Evolutionary conservation across 2,888 invertebrate genomes (phyloP), one percentile per base, ranked within the genome.

Genomic region (Proisotoma minuta): DNA sequence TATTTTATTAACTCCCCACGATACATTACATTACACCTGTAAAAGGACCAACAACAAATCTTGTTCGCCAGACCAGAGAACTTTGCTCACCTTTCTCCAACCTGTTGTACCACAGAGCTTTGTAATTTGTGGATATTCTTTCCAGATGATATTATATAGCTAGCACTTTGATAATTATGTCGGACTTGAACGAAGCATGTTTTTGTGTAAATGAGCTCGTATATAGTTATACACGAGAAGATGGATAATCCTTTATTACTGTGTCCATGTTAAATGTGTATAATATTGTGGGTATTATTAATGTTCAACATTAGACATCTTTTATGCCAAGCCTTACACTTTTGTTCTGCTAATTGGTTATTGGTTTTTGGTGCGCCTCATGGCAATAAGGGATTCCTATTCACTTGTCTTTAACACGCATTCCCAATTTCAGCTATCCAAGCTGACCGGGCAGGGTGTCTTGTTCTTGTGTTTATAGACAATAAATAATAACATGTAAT

Each of bases 1-100:
- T 62, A 58, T 62, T 62, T 62, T 62, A 62, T 62, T 57, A 62
- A 57, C 62, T 57, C 57, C 57, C 57, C 57, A 60, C 56, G 43
- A 51, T 34, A 52, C 52, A 26, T 24, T 28, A 26, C 52, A 52
- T 52, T 52, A 52, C 52, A 52, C 52, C 29, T 26, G 52, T 52
- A 28, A 20, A 24, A 24, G 22, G 23, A 23, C 50, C 15, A 49
- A 23, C 22, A 49, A 49, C n/a, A n/a, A n/a, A n/a, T n/a, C n/a
- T n/a, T n/a, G n/a, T n/a, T n/a, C n/a, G n/a, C n/a, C n/a, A n/a
- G n/a, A n/a, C n/a, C n/a, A n/a, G n/a, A n/a, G n/a, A n/a, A n/a
- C n/a, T n/a, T n/a, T n/a, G n/a, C n/a, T n/a, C n/a, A n/a, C n/a
- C n/a, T n/a, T n/a, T n/a, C n/a, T n/a, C n/a, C n/a, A n/a, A n/a